Conservation (phyloP, 2,888 invertebrate genomes). For the Brachynemurus nebulosus region DNA sequence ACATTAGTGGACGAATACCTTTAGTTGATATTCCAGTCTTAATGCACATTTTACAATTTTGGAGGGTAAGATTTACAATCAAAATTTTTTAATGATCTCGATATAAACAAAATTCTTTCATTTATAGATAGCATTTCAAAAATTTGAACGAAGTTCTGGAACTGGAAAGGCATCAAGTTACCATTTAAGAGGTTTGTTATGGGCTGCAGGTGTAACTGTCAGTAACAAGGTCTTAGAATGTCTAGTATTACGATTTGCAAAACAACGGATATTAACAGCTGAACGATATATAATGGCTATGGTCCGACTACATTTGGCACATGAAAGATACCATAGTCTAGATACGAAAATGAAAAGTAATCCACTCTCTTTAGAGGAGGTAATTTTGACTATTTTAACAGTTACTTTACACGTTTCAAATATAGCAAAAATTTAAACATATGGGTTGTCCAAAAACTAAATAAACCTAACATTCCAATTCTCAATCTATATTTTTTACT, state of each 20-base stretch:
- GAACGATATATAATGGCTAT: conserved; percentile 52
- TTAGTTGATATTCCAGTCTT: conserved; percentile 45
- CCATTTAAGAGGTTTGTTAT: conserved; percentile 45
- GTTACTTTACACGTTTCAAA: neutral
- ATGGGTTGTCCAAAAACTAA: too few species aligned
- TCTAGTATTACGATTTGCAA: conserved; percentile 50
- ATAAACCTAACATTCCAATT: too few species aligned
- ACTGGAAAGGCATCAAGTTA: conserved; percentile 47
- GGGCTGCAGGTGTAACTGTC: conserved; percentile 56
- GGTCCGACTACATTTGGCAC: conserved; percentile 46
- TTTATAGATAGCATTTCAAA: conserved; percentile 43
- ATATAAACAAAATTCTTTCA: too few species aligned
- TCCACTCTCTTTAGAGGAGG: conserved; percentile 57
- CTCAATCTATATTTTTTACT: too few species aligned
- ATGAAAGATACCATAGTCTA: conserved; percentile 52
- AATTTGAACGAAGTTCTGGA: conserved; percentile 39
- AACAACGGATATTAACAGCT: conserved; percentile 39
- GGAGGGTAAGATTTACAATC: conserved; percentile 39
- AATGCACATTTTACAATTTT: conserved; percentile 48
- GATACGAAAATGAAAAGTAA: conserved; percentile 58
- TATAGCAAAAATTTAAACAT: too few species aligned
- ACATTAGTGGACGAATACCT: conserved; percentile 46
- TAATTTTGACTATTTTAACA: conserved; percentile 20
- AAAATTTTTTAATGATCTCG: too few species aligned
- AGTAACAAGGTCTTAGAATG: conserved; percentile 65